Percentiles rank a stretch among this genome's conserved stretches.
Evolutionary conservation across 2,113 vertebrate genomes (phyloP).

Genomic region (Lampris incognitus): DNA sequence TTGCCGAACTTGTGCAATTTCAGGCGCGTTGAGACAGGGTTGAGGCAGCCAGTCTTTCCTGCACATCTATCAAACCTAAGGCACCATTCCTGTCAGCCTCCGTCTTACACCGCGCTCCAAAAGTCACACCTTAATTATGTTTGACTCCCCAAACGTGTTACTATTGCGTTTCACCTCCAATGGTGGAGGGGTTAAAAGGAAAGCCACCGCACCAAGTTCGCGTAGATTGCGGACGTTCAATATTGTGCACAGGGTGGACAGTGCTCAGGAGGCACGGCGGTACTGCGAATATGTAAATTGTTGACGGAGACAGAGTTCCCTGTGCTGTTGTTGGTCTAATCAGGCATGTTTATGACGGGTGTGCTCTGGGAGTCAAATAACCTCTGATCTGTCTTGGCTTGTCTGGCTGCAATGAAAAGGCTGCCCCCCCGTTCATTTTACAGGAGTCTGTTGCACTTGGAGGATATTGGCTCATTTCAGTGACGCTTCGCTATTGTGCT

Average conservation of each 20-base stretch:
- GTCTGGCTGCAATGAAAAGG: conserved; percentile 35
- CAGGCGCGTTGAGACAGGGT: conserved; percentile 74
- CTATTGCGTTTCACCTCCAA: background rate
- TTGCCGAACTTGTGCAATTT: conserved; percentile 29
- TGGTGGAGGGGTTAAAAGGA: background rate
- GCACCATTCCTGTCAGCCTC: conserved; percentile 63
- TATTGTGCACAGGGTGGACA: background rate
- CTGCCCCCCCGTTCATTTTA: background rate
- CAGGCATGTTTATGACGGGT: conserved; percentile 43
- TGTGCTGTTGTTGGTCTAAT: background rate
- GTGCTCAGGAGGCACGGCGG: background rate
- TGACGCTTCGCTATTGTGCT: background rate
- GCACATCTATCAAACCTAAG: conserved; percentile 73
- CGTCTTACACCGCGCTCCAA: conserved; percentile 34
- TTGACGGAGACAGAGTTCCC: background rate
- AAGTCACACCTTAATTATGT: background rate
- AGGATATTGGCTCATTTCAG: background rate
- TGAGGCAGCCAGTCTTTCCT: conserved; percentile 40
- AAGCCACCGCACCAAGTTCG: background rate
- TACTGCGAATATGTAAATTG: background rate
- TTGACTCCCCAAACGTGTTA: conserved; percentile 5
- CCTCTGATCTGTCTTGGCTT: conserved; percentile 54
- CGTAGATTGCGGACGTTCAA: background rate
- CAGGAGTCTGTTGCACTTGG: conserved; percentile 8
- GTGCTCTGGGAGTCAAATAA: conserved; percentile 27